Evolutionary conservation across 2,797 vertebrate genomes (phyloP).

Genomic region (Emydoidea blandingii): DNA sequence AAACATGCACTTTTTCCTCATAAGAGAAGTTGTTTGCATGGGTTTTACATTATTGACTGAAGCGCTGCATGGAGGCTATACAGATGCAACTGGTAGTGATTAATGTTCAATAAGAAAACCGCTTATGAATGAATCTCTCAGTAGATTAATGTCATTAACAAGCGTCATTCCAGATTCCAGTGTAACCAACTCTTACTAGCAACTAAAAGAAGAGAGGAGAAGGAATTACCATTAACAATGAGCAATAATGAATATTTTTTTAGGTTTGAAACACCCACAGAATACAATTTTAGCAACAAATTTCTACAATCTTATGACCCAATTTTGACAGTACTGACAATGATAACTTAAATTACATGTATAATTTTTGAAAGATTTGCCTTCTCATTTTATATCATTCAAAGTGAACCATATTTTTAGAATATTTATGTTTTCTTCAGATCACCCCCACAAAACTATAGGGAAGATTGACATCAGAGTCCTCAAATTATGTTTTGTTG

Average conservation of each 20-base stretch:
- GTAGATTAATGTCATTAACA: neutral
- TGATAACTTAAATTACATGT: slow-evolving; percentile 65
- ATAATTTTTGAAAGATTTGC: slow-evolving; percentile 55
- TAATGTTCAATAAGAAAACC: neutral
- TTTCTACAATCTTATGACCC: slow-evolving; percentile 62
- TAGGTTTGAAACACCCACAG: slow-evolving; percentile 45
- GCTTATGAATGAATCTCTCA: neutral
- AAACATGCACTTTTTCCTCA: neutral
- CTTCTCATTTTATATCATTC: slow-evolving; percentile 39
- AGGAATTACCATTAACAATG: slow-evolving; percentile 54
- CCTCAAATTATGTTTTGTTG: slow-evolving; percentile 25
- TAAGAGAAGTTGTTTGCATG: neutral
- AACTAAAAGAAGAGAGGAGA: neutral
- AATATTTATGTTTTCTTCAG: slow-evolving; percentile 7
- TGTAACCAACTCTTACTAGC: slow-evolving; percentile 39
- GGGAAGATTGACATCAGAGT: slow-evolving; percentile 39
- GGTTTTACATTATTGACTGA: neutral
- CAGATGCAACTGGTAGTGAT: slow-evolving; percentile 12
- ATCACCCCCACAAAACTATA: neutral
- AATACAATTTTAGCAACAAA: slow-evolving; percentile 62
- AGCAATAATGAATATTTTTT: slow-evolving; percentile 52
- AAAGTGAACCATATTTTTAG: slow-evolving; percentile 42
- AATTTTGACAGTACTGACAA: slow-evolving; percentile 68
- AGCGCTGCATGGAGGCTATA: neutral
- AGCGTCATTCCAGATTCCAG: neutral